Evolutionary conservation across 1,140 invertebrate genomes (phyloP), one percentile per base, ranked within the genome.

Genomic region (Ladona fulva): DNA sequence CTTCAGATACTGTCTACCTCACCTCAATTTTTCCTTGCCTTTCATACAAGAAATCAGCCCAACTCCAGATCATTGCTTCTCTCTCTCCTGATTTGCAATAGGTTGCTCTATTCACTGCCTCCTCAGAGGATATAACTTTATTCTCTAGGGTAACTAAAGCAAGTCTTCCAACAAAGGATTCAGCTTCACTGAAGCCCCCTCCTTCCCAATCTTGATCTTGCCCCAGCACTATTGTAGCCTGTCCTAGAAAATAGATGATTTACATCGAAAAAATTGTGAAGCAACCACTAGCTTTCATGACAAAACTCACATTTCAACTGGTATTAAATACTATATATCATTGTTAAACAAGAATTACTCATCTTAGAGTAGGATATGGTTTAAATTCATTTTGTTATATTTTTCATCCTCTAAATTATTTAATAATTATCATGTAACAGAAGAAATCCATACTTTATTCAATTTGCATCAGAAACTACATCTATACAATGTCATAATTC

Each of bases 181-280:
- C 91, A 0, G 87, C 86, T 77, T 88, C 86, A 78, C 88, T 91
- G 82, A 92, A 92, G 42, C 85, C 86, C 1, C 90, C 90, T 0
- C 90, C 90, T 0, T 88, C 29, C 8, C 82, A 80, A 81, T 92
- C 91, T 81, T 93, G 92, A 81, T 93, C 92, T 84, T 93, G 92
- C 0, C 92, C 92, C 75, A 93, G 84, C 10, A 92, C 86, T 74
- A 92, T 81, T 24, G 84, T 87, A 6, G 91, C 91, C 79, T 85
- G 82, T 82, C 87, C 89, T 85, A 82, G 81, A 76, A 88, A 77
- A 8, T 37, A 37, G 8, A 37, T 37, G 29, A 5, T 37, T 37
- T 37, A 37, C 3, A 37, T 37, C n/a, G n/a, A n/a, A n/a, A n/a
- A n/a, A n/a, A n/a, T n/a, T n/a, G n/a, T n/a, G n/a, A n/a, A n/a